Evolutionary conservation across 2,113 vertebrate genomes (phyloP), one percentile per base, ranked within the genome.

Genomic region (Brevimyrus niger): DNA sequence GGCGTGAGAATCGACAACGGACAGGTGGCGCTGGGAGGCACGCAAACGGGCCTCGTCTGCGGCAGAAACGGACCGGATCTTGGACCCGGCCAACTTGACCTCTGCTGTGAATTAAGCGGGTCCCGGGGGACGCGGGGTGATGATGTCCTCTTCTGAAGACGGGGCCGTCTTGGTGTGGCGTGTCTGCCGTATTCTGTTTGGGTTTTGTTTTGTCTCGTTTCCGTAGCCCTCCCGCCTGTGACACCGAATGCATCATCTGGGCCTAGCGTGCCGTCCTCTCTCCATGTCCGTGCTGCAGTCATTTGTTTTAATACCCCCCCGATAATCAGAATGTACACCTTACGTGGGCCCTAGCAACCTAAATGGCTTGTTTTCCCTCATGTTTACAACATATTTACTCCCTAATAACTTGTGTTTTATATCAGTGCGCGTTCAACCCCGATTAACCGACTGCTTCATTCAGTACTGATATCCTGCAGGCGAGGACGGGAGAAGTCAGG

Each of bases 251-350:
- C 31, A 13, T 93, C 94, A 93, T 94, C 94, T 92, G 94, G 55
- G 93, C 93, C 50, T 93, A 94, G 94, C 93, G 93, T 91, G 90
- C 92, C 92, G 27, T 13, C 31, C 87, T 90, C 86, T 94, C 94
- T 91, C 92, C 89, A 92, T 93, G 93, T 82, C 80, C 31, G 91
- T 94, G 94, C 94, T 94, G 94, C 95, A 95, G 94, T 94, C 94
- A 94, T 95, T 95, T 94, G 92, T 95, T 92, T 93, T 92, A 93
- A 93, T 94, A 94, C 92, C 92, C 1, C 31, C 90, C 19, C 55
- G 55, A 88, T 90, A 76, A 80, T 90, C 46, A 76, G 83, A 69
- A 83, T 87, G 80, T 53, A 86, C 61, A 69, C 88, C 10, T 69
- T 19, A 19, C 15, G 21, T 87, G 35, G 87, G 51, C 35, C 87